Base-by-base conservation (phyloP, 2,888 invertebrate species). In the Cheilosia pagana region DNA sequence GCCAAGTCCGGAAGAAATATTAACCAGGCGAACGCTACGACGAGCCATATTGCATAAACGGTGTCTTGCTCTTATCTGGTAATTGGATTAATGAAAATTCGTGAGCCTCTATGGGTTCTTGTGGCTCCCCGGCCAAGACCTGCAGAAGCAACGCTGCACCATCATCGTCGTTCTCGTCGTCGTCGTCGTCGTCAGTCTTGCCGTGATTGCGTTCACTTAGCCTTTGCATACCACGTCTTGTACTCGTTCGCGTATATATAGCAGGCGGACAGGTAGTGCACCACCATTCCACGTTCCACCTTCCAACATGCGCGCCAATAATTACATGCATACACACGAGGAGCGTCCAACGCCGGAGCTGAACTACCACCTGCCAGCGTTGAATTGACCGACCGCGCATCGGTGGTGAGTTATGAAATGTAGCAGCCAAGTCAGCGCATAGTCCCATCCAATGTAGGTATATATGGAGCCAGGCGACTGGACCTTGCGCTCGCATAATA, bases 71-170 rank as follows among this genome's bases (percentile, higher is more conserved):
- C 87, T 88, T 89, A 90, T 90, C 90, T 88, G 86, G 89, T 91
- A 91, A 90, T 90, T 90, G 90, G 90, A 87, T 87, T 87, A 87
- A 87, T 87, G 87, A 87, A 87, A 87, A 87, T 87, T 88, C 87
- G 87, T 88, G 87, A 81, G 81, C 55, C 75, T 76, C 75, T 86
- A 75, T 81, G 62, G 79, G 63, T 55, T 81, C 48, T 77, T 55
- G 74, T 70, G 28, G 45, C 77, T 53, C 60, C 78, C 71, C 68
- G 68, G 16, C 60, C 60, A 67, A 41, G 57, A 52, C 43, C 28
- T 50, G 31, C 50, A 65, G 35, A 43, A 74, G 53, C 70, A 75
- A 45, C 74, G 74, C 25, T 45, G 21, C 43, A 41, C 50, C 45
- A 76, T 31, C 21, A 3, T 21, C 23, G 19, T 4, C 43, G 59